Conservation (phyloP, 2,888 invertebrate species). For the Peribatodes rhomboidaria region DNA sequence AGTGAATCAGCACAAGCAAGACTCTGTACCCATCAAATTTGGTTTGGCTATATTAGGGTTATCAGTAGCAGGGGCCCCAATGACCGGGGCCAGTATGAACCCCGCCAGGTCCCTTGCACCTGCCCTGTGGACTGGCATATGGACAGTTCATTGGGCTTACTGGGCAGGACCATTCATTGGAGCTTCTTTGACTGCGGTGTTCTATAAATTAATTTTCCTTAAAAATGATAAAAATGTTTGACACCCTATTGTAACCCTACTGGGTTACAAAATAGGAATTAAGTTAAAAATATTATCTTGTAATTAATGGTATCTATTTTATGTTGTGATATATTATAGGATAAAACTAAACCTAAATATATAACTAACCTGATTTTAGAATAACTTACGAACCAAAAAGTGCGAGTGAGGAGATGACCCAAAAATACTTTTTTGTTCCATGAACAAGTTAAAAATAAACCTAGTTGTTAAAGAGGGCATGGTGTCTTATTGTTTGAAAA, state of each 20-base stretch:
- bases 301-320: too few relatives aligned
- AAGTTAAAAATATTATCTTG: too few relatives aligned
- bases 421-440: constrained; percentile 14
- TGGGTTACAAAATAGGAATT: too few relatives aligned
- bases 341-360: background rate
- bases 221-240: constrained; percentile 39
- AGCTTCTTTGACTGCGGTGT: constrained; percentile 60
- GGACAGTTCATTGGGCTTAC: constrained; percentile 90
- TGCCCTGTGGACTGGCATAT: constrained; percentile 89
- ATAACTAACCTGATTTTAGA: background rate
- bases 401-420: background rate
- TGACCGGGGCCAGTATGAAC: constrained; percentile 91
- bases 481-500: background rate
- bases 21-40: constrained; percentile 89
- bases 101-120: constrained; percentile 91
- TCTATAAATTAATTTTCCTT: constrained; percentile 67
- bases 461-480: background rate
- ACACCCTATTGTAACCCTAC: background rate
- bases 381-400: background rate
- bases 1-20: constrained; percentile 88
- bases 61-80: constrained; percentile 89
- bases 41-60: constrained; percentile 89
- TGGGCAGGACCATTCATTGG: constrained; percentile 88
- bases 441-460: constrained; percentile 9
- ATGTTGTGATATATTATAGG: background rate